phyloP scores from a whole-genome alignment of 2,888 invertebrate species.

The Germaria angustata region DNA sequence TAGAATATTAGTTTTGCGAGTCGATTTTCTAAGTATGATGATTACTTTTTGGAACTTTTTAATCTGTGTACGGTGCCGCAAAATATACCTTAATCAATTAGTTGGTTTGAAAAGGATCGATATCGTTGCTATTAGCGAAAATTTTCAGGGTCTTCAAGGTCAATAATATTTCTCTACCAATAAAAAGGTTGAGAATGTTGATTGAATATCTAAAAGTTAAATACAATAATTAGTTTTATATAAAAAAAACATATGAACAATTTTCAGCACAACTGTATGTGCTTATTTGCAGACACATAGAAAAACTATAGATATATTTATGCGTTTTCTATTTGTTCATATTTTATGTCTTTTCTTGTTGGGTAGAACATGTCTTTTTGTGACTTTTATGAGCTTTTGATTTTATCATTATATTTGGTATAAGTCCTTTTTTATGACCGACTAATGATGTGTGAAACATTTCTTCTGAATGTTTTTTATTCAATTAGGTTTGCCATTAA shows the following conservation, averaged over 20 bases:
- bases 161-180: too few species aligned
- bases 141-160: too few species aligned
- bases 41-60: too few species aligned
- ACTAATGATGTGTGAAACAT: constrained; percentile 66
- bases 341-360: constrained; percentile 33
- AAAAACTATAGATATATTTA: constrained; percentile 52
- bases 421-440: constrained; percentile 63
- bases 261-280: constrained; percentile 11
- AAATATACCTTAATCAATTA: too few species aligned
- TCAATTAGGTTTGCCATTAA: constrained; percentile 63
- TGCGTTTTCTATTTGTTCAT: constrained; percentile 43
- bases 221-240: too few species aligned
- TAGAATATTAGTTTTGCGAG: too few species aligned
- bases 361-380: constrained; percentile 45
- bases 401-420: constrained; percentile 59
- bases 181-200: too few species aligned
- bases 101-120: too few species aligned
- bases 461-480: constrained; percentile 57
- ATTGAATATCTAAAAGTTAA: too few species aligned
- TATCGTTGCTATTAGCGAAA: too few species aligned
- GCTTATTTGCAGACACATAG: constrained; percentile 28
- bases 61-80: too few species aligned
- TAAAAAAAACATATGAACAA: neutral
- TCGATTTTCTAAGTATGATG: too few species aligned
- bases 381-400: constrained; percentile 66